phyloP scores from a whole-genome alignment of 2,888 invertebrate genomes.

The Aspidiotus destructor region DNA sequence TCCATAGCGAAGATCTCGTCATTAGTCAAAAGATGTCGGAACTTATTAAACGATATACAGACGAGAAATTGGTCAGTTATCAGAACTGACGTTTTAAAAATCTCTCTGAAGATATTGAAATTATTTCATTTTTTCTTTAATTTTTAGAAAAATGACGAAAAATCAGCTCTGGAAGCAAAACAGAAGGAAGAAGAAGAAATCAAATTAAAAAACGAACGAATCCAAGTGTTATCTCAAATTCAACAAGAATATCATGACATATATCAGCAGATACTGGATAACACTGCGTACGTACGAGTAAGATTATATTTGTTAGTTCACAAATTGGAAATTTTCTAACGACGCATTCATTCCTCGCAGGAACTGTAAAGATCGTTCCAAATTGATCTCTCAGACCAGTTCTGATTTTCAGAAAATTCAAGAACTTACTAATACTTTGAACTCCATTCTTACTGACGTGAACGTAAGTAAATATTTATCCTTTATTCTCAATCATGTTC shows the following conservation, averaged over 20 bases:
- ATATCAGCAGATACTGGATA: slow-evolving; percentile 1
- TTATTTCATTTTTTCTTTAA: background rate
- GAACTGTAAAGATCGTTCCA: slow-evolving; percentile 7
- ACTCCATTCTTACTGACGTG: no score
- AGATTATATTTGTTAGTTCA: background rate
- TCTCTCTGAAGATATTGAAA: background rate
- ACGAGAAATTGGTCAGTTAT: slow-evolving; percentile 16
- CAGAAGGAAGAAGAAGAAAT: background rate
- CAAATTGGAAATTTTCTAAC: background rate
- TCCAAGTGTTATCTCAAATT: background rate
- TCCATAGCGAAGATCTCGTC: slow-evolving; percentile 21
- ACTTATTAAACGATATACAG: slow-evolving; percentile 7
- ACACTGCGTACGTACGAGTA: background rate
- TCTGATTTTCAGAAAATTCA: slow-evolving; percentile 1
- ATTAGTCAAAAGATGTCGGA: slow-evolving; percentile 12
- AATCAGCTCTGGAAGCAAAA: slow-evolving; percentile 1
- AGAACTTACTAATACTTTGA: slow-evolving; percentile 1
- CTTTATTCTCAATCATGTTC: no score
- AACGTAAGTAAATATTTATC: no score
- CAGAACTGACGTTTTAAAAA: background rate
- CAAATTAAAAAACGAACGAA: background rate
- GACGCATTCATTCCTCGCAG: background rate
- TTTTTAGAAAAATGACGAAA: slow-evolving; percentile 11
- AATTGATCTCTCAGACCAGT: background rate
- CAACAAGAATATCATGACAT: slow-evolving; percentile 10